phyloP scores from a whole-genome alignment of 2,888 invertebrate species.

The Venusia cambrica region DNA sequence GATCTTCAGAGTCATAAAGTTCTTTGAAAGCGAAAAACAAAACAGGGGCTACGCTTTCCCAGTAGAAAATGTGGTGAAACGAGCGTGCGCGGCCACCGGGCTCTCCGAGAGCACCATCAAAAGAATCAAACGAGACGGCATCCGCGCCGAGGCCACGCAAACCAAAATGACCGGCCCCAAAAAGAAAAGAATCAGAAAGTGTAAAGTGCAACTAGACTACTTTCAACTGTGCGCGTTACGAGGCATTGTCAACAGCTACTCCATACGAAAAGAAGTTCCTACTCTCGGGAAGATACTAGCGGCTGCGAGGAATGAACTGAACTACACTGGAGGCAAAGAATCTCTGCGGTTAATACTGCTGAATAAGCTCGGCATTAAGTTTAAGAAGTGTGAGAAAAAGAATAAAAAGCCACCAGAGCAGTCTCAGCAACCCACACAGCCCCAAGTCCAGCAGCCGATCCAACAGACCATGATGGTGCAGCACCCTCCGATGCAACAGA shows the following conservation, averaged over 20 bases:
- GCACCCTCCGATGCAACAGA: conserved; percentile 45
- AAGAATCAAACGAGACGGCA: conserved; percentile 66
- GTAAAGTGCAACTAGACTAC: conserved; percentile 69
- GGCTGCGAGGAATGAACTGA: conserved; percentile 64
- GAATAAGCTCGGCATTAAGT: conserved; percentile 72
- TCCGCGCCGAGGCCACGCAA: conserved; percentile 67
- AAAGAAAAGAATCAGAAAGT: conserved; percentile 68
- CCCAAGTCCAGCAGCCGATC: conserved; percentile 40
- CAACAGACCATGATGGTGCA: conserved; percentile 30
- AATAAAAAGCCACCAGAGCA: conserved; percentile 64
- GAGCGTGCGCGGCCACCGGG: conserved; percentile 70
- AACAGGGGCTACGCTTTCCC: conserved; percentile 71
- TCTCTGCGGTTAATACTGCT: conserved; percentile 66
- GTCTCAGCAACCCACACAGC: conserved; percentile 32
- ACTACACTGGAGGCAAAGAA: conserved; percentile 69
- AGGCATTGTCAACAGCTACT: conserved; percentile 68
- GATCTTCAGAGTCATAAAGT: conserved; percentile 71
- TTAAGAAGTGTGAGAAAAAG: conserved; percentile 74
- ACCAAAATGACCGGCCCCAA: conserved; percentile 71
- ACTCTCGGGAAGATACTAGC: conserved; percentile 69
- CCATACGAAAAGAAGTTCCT: conserved; percentile 66
- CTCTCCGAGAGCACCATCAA: conserved; percentile 71
- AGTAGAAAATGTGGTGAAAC: conserved; percentile 70
- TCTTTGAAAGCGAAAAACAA: conserved; percentile 74
- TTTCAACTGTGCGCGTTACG: conserved; percentile 67